Evolutionary conservation across 2,888 invertebrate genomes (phyloP).

Genomic region (Hydrotaea cyrtoneurina): DNA sequence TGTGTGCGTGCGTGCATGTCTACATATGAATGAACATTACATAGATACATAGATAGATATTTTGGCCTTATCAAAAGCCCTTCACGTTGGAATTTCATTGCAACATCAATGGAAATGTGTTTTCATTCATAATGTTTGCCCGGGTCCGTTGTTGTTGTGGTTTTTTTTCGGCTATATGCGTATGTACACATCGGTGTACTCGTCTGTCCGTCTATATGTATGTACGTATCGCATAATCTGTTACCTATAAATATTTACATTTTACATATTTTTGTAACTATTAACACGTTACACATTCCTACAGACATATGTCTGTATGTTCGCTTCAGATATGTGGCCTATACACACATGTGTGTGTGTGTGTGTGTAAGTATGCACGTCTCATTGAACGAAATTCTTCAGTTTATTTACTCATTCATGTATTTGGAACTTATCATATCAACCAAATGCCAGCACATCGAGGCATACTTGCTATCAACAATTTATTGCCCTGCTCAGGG

Average conservation of each 20-base stretch:
- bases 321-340: constrained; percentile 24
- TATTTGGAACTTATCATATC: constrained; percentile 61
- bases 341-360: neutral
- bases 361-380: constrained; percentile 11
- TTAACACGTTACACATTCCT: constrained; percentile 67
- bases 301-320: constrained; percentile 21
- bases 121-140: constrained; percentile 34
- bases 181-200: neutral
- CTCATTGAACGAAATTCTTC: constrained; percentile 46
- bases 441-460: constrained; percentile 30
- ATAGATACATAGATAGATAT: too few relatives aligned
- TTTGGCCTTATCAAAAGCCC: constrained; percentile 47
- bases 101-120: constrained; percentile 61
- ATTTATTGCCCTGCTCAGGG: too few relatives aligned
- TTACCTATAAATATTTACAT: constrained; percentile 67
- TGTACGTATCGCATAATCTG: constrained; percentile 42
- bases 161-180: too few relatives aligned
- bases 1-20: neutral
- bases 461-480: neutral
- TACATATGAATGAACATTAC: neutral
- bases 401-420: constrained; percentile 57
- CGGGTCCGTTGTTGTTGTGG: neutral
- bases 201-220: neutral
- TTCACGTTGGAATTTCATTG: constrained; percentile 61
- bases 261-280: constrained; percentile 66